These are phyloP conservation scores for Ailurus styani DNA, from an alignment of 2,113 vertebrate species.

Conservation along the genomic window DNA sequence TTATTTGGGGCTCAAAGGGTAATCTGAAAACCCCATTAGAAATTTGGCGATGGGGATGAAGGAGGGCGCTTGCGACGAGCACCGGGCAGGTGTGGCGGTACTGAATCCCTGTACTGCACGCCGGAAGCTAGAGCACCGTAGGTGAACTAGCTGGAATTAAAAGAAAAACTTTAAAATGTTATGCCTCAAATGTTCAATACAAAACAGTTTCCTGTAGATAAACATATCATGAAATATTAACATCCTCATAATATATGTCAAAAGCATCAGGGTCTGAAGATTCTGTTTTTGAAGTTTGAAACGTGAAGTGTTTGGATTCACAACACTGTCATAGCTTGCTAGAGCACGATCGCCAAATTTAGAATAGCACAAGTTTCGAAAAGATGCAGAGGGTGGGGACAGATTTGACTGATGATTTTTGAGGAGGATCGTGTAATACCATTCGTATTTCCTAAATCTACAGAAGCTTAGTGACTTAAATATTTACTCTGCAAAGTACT, in stretches of 20 bases:
- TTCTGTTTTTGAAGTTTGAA: background rate
- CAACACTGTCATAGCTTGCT: background rate
- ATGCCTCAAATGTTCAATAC: background rate
- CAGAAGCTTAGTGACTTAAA: slow-evolving; percentile 10
- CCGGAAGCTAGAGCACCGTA: background rate
- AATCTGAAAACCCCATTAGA: background rate
- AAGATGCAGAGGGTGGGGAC: background rate
- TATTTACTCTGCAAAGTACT: slow-evolving; percentile 35
- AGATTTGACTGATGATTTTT: background rate
- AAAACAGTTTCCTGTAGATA: background rate
- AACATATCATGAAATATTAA: background rate
- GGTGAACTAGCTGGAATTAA: background rate
- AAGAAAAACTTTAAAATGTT: background rate
- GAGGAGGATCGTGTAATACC: background rate
- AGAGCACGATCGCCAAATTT: background rate
- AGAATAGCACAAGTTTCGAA: background rate
- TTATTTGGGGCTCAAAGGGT: background rate
- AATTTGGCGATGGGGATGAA: background rate
- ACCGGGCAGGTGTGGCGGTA: background rate
- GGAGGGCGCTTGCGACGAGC: background rate
- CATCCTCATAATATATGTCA: background rate
- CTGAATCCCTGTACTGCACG: background rate
- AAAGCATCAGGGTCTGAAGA: background rate
- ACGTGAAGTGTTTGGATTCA: background rate
- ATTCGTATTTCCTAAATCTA: background rate